Evolutionary conservation across 1,140 invertebrate species (phyloP), one percentile per base, ranked within the genome.

Genomic region (Lineus longissimus): DNA sequence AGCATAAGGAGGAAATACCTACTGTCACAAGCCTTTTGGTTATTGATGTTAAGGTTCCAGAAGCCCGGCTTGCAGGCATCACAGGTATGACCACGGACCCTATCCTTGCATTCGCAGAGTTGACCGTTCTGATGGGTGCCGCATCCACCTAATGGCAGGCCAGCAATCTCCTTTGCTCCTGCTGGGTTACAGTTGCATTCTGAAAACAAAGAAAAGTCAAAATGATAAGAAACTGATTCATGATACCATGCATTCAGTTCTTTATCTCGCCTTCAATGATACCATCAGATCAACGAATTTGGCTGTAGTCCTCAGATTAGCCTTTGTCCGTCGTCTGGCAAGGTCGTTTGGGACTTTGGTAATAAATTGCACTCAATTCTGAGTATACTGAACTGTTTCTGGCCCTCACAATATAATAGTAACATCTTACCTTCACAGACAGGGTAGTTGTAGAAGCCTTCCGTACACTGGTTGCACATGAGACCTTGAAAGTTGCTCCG

Each of bases 131-230:
- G 70, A 43, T 45, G 57, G 31, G 70, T 66, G 2, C 78, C 79
- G 73, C 80, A 81, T 15, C 80, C 80, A 27, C 80, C 80, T 11
- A 80, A 63, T 4, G 76, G 76, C 54, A 72, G 76, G 17, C 95
- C 93, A 43, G 88, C 88, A 79, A 98, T 97, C 2, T 91, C 89
- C 23, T 92, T 87, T 2, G 98, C 92, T 68, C 97, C 97, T 63
- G 91, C 89, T 0, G 96, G 97, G 83, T 99, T 91, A 78, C 97
- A 99, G 75, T 98, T 97, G 78, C 97, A 99, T 75, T 92, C 93
- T 89, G 62, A 33, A 67, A 65, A 27, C 22, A 31, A 61, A 64
- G n/a, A n/a, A n/a, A n/a, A n/a, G n/a, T n/a, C n/a, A n/a, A n/a
- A n/a, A n/a, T n/a, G n/a, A n/a, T n/a, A n/a, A n/a, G n/a, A n/a